Evolutionary conservation across 2,113 vertebrate species (phyloP).

Genomic region (Siphamia tubifer): DNA sequence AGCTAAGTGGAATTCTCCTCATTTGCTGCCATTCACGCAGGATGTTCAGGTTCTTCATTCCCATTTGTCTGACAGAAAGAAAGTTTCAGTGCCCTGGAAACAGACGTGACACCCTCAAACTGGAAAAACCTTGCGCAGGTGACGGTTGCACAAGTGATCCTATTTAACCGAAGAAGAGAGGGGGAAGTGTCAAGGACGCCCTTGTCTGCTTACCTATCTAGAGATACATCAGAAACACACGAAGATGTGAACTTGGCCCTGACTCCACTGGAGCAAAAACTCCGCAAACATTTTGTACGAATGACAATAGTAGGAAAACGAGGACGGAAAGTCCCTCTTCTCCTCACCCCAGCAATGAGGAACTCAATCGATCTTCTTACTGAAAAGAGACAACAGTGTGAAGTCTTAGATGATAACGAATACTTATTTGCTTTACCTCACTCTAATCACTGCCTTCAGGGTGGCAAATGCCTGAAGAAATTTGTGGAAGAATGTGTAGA

Average conservation of each 20-base stretch:
- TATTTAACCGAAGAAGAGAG: background rate
- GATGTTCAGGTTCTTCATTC: conserved; percentile 7
- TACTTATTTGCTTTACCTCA: background rate
- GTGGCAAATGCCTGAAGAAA: too few species aligned
- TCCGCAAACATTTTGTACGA: background rate
- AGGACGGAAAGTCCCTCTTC: conserved; percentile 11
- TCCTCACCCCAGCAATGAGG: background rate
- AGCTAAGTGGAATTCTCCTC: background rate
- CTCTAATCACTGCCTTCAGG: background rate
- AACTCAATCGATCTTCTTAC: background rate
- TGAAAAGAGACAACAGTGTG: background rate
- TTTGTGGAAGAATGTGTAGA: too few species aligned
- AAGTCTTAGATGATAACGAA: background rate
- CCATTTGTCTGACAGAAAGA: background rate
- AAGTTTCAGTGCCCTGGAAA: background rate
- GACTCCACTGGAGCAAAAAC: background rate
- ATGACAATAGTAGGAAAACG: conserved; percentile 4
- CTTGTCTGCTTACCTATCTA: background rate
- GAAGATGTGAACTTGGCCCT: conserved; percentile 11
- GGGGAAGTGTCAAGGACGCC: conserved; percentile 4
- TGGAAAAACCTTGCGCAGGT: conserved; percentile 2
- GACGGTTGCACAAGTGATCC: background rate
- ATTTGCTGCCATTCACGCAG: conserved; percentile 2
- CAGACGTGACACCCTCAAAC: background rate
- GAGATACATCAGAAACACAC: background rate